A percentile compares a stretch with the other conserved stretches of the same genome.
These are phyloP conservation scores for Drosophila ogumai DNA, from an alignment of 1,140 invertebrate genomes.

Conservation along the genomic window DNA sequence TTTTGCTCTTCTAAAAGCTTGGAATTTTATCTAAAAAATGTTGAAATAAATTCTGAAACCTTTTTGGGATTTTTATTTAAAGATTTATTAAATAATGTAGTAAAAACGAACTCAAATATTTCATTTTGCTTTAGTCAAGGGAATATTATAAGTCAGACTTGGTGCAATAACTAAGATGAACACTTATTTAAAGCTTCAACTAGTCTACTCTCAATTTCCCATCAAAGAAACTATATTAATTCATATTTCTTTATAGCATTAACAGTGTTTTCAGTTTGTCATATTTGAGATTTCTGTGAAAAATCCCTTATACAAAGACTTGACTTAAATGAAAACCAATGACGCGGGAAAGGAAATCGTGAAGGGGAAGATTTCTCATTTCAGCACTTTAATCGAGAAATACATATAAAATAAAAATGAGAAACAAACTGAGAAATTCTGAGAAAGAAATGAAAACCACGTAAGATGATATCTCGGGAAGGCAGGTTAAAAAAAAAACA, in stretches of 20 bases:
- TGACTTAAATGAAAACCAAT: conserved; percentile 34
- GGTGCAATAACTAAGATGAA: not conserved
- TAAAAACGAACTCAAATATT: not conserved
- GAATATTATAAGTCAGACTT: not conserved
- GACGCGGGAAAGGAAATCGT: conserved; percentile 14
- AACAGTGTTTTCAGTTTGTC: not conserved
- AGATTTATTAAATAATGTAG: no score
- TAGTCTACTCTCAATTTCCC: not conserved
- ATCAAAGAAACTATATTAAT: not conserved
- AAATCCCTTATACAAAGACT: not conserved
- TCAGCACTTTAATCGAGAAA: conserved; percentile 36
- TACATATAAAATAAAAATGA: conserved; percentile 25
- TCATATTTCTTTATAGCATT: not conserved
- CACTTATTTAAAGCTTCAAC: not conserved
- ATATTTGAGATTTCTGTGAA: not conserved
- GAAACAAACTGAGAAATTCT: conserved; percentile 13
- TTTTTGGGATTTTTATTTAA: no score
- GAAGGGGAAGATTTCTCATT: conserved; percentile 24
- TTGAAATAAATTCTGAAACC: no score
- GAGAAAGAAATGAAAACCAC: conserved; percentile 32
- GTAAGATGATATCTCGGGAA: conserved; percentile 46
- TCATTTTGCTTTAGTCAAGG: not conserved
- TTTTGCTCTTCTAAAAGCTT: no score
- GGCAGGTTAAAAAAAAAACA: conserved; percentile 46
- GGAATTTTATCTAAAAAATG: not conserved